These are phyloP conservation scores for Drymodes brunneopygia DNA, from an alignment of 2,113 vertebrate genomes.

Conservation along the genomic window DNA sequence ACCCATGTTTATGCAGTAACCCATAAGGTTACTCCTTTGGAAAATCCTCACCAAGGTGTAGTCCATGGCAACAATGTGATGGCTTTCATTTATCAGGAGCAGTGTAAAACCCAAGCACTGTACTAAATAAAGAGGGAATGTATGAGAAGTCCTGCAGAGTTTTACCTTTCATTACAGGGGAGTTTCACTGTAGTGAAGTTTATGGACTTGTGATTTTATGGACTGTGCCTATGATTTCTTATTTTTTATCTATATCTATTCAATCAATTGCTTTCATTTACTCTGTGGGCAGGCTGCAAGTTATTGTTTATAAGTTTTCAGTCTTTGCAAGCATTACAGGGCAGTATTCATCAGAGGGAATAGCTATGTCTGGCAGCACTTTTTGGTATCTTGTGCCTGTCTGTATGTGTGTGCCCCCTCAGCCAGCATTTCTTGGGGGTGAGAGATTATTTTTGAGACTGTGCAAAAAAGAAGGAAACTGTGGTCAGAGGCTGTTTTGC, in stretches of 20 bases:
- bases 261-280: conserved; percentile 23
- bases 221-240: not conserved
- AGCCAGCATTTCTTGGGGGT: not conserved
- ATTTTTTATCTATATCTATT: not conserved
- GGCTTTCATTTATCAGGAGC: conserved; percentile 12
- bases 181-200: conserved; percentile 41
- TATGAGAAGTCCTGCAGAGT: not conserved
- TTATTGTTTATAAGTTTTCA: not conserved
- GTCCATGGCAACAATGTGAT: not conserved
- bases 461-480: not conserved
- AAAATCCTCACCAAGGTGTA: conserved; percentile 24
- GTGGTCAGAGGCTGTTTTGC: not conserved
- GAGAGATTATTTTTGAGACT: not conserved
- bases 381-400: not conserved
- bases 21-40: not conserved
- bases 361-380: not conserved
- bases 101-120: conserved; percentile 12
- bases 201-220: conserved; percentile 46
- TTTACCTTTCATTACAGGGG: conserved; percentile 38
- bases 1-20: not conserved
- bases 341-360: not conserved
- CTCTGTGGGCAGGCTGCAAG: not conserved
- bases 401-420: not conserved
- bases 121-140: conserved; percentile 16
- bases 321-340: not conserved